Evolutionary conservation across 1,140 invertebrate genomes (phyloP).

Genomic region (Cyclina sinensis): DNA sequence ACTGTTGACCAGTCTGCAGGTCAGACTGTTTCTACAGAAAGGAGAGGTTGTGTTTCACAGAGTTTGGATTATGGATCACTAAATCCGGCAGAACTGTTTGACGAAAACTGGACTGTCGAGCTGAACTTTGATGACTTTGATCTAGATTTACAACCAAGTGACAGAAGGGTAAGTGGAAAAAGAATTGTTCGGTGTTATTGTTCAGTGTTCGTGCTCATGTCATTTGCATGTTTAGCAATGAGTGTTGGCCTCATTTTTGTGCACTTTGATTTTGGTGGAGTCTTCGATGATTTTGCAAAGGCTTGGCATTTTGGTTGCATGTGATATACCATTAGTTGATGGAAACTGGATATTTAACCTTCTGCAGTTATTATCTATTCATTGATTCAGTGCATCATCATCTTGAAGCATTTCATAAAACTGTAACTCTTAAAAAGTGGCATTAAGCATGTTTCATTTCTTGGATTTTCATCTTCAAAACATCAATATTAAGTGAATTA

Average conservation of each 20-base stretch:
- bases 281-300: background rate
- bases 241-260: background rate
- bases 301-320: background rate
- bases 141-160: background rate
- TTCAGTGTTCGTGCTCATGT: background rate
- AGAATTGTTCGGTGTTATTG: background rate
- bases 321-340: background rate
- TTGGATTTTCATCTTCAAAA: too few species aligned
- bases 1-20: slow-evolving; percentile 41
- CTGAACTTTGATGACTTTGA: slow-evolving; percentile 66
- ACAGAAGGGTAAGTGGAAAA: slow-evolving; percentile 17
- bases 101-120: slow-evolving; percentile 64
- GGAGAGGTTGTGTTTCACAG: slow-evolving; percentile 63
- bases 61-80: slow-evolving; percentile 58
- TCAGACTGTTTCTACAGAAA: slow-evolving; percentile 33
- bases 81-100: slow-evolving; percentile 63
- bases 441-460: too few species aligned
- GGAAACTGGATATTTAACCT: too few species aligned
- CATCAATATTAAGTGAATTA: too few species aligned
- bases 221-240: background rate
- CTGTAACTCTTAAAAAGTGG: too few species aligned
- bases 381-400: too few species aligned
- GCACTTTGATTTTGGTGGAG: background rate
- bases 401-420: too few species aligned
- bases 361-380: too few species aligned